phyloP scores from a whole-genome alignment of 2,888 invertebrate genomes.

The Vannuccia rotundouncinata region DNA sequence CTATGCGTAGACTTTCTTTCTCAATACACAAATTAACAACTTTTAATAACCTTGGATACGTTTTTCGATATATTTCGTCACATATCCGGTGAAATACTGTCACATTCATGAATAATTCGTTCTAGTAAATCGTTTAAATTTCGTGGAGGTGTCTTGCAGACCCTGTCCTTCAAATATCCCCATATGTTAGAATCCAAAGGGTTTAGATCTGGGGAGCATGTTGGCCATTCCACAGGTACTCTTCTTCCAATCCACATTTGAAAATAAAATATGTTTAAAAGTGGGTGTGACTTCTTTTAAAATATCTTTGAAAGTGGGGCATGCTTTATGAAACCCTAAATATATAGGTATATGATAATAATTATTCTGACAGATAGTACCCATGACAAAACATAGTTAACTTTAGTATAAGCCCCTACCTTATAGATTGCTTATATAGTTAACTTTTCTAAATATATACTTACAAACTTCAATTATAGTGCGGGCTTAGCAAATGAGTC shows the following conservation, averaged over 20 bases:
- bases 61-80: neutral
- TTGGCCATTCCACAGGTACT: neutral
- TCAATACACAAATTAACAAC: neutral
- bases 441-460: too few species aligned
- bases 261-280: too few species aligned
- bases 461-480: too few species aligned
- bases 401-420: too few species aligned
- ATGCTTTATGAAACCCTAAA: too few species aligned
- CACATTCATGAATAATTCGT: neutral
- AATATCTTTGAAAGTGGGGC: too few species aligned
- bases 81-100: neutral
- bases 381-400: too few species aligned
- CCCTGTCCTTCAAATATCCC: neutral
- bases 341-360: too few species aligned
- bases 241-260: neutral
- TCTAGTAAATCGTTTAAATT: neutral
- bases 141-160: neutral
- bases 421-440: too few species aligned
- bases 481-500: too few species aligned
- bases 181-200: neutral
- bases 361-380: too few species aligned
- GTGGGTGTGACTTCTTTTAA: too few species aligned
- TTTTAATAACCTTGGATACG: neutral
- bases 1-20: neutral
- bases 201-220: neutral